Base-by-base conservation (phyloP, 1,140 invertebrate genomes). In the Batillaria attramentaria region DNA sequence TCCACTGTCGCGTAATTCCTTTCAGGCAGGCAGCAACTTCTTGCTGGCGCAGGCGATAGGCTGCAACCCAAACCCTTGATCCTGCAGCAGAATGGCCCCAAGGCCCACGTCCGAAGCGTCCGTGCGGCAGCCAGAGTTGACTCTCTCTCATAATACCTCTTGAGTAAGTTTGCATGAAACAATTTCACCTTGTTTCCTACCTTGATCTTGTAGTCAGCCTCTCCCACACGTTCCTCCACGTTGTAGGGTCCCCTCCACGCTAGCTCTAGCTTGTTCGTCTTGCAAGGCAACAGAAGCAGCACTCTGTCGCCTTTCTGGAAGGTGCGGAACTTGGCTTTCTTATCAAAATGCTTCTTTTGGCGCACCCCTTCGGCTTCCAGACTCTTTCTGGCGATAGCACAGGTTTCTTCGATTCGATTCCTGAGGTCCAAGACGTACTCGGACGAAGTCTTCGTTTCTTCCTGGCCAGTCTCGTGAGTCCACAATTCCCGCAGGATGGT, bases 1-100 rank as follows among this genome's bases (percentile, higher is more conserved):
- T 93, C 92, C 10, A 88, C 89, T 0, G 87, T 89, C 0, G 84
- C 85, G 77, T 92, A 91, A 16, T 80, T 80, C 31, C 42, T 39
- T 60, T 87, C 82, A 10, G 57, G 35, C 16, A 28, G 10, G 16
- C 16, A 65, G 33, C 18, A 87, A 46, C 33, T 84, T 84, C 39
- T 78, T 81, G 41, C 79, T 82, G 4, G 73, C 70, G 70, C 79
- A 89, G 2, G 79, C 80, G 10, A 89, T 80, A 5, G 83, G 84
- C 66, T 78, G 79, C 54, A 72, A 42, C 16, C 68, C 54, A 60
- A 60, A 77, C 31, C 81, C 80, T 33, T 81, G 20, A 8, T 80
- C 76, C 62, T 87, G 86, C 24, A 86, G 33, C n/a, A 87, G 72
- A 18, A 83, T 79, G 31, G 70, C 79, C 4, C 84, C 84, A 24